Conservation (phyloP, 2,113 vertebrate species). For the Corythaeola cristata region DNA sequence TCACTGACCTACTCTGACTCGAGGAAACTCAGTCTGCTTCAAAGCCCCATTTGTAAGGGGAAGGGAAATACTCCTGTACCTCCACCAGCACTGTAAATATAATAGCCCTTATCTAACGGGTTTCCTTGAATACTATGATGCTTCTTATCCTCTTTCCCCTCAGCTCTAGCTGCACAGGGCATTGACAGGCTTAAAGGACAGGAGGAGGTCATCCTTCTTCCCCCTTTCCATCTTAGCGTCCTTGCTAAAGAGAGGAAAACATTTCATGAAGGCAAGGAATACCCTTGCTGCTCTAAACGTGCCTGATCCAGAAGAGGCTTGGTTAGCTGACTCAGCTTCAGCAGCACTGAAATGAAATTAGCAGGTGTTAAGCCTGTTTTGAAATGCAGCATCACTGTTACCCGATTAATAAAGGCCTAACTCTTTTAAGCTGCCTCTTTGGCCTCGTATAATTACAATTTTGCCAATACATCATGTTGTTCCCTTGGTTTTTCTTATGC, state of each 20-base stretch:
- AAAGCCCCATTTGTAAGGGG: background rate
- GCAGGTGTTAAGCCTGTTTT: constrained; percentile 58
- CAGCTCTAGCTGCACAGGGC: background rate
- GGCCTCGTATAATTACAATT: constrained; percentile 14
- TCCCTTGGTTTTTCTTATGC: background rate
- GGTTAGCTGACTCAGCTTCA: constrained; percentile 52
- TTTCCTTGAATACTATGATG: background rate
- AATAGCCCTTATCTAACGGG: background rate
- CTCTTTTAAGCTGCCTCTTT: constrained; percentile 22
- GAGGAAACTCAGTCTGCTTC: background rate
- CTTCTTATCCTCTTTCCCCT: background rate
- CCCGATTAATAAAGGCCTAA: constrained; percentile 16
- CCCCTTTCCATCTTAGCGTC: background rate
- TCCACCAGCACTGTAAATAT: background rate
- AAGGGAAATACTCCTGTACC: background rate
- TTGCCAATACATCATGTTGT: constrained; percentile 29
- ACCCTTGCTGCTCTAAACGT: background rate
- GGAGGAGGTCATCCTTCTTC: background rate
- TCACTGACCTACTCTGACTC: background rate
- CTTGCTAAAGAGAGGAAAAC: background rate
- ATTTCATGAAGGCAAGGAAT: background rate
- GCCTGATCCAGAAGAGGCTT: background rate
- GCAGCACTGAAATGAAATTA: constrained; percentile 48
- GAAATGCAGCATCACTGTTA: constrained; percentile 54
- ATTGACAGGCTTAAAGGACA: background rate